Evolutionary conservation across 2,797 vertebrate species (phyloP), one percentile per base, ranked within the genome.

Genomic region (Pygocentrus nattereri): DNA sequence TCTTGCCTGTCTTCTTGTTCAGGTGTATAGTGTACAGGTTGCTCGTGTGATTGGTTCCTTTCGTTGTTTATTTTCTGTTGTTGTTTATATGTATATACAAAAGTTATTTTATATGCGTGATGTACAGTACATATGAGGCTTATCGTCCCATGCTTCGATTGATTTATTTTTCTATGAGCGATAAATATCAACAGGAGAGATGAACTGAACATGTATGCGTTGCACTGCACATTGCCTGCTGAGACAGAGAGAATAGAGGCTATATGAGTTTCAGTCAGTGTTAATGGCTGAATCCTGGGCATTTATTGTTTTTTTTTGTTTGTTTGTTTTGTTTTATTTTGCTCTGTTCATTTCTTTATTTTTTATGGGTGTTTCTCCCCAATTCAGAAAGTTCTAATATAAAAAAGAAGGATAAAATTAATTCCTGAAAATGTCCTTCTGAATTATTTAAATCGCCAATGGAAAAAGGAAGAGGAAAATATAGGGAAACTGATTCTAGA

Each of bases 91-190:
- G 92, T 95, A 95, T 81, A 95, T 93, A 94, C 89, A 77, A 67
- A 94, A 94, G 87, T 89, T 94, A 94, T 95, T 95, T 94, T 94
- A 94, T 94, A 94, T 91, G 88, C 93, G 90, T 93, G 93, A 93
- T 94, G 94, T 94, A 94, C 88, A 94, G 93, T 79, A 74, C 64
- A 68, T 93, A 82, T 90, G 87, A 94, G 90, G 93, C 93, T 93
- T 93, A 94, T 94, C 91, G 93, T 94, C 92, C 92, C 92, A 94
- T 93, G 93, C 93, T 94, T 88, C 92, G 77, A 94, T 91, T 94
- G 92, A 93, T 94, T 95, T 95, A 95, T 95, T 95, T 95, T 95
- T 95, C 92, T 95, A 95, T 93, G 90, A 91, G 91, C 93, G 91
- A 91, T 90, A 86, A 92, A 92, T 88, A 89, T 89, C 88, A 92